A percentile compares a stretch with the other conserved stretches of the same genome.
Evolutionary conservation across 2,113 vertebrate species (phyloP).

Genomic region (Megaceryle torquata): DNA sequence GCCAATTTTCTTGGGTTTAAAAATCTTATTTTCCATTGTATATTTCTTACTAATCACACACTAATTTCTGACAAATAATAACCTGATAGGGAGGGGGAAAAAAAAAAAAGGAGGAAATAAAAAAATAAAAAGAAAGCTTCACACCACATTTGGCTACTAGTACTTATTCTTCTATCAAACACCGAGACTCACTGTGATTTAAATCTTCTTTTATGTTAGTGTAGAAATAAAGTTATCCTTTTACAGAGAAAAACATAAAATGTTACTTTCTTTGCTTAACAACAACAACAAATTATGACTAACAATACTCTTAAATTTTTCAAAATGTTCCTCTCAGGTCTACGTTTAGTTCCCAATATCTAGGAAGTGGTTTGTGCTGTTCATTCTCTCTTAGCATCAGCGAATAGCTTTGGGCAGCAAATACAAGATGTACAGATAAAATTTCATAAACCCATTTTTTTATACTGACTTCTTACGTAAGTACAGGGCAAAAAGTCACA

Average conservation of each 20-base stretch:
- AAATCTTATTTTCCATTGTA: background rate
- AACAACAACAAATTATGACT: background rate
- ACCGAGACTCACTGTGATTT: background rate
- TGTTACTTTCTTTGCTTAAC: background rate
- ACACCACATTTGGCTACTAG: background rate
- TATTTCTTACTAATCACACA: background rate
- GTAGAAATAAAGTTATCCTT: background rate
- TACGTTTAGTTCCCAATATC: background rate
- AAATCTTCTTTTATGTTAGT: too few relatives aligned
- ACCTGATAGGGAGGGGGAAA: background rate
- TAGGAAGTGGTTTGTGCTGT: background rate
- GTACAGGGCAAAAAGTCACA: constrained; percentile 46
- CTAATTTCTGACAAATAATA: background rate
- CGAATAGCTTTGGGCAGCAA: background rate
- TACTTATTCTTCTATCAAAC: background rate
- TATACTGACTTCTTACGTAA: background rate
- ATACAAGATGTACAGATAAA: constrained; percentile 26
- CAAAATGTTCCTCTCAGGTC: background rate
- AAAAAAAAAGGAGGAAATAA: background rate
- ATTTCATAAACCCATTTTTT: background rate
- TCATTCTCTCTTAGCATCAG: background rate
- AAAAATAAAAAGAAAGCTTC: background rate
- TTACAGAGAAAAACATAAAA: background rate
- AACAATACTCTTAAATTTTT: background rate
- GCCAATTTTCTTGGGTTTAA: background rate